Conservation (phyloP, 1,140 invertebrate species). For the Calycopis cecrops region DNA sequence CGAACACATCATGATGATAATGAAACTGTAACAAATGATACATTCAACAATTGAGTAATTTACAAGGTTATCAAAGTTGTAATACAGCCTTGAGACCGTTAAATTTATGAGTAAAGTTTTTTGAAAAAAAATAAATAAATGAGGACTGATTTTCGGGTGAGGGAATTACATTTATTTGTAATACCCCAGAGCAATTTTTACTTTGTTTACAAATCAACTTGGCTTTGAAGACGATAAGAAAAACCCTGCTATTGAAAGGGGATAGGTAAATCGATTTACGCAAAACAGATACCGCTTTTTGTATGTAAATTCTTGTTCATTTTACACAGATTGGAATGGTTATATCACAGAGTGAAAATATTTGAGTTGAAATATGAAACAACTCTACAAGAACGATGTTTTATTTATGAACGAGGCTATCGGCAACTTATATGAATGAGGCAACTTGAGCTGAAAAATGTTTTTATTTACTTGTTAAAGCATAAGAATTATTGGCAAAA, state of each 20-base stretch:
- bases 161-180: slow-evolving; percentile 60
- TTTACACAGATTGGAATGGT: slow-evolving; percentile 65
- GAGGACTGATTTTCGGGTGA: slow-evolving; percentile 20
- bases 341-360: slow-evolving; percentile 42
- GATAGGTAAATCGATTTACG: slow-evolving; percentile 71
- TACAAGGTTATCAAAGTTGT: neutral
- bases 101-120: slow-evolving; percentile 22
- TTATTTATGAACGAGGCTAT: slow-evolving; percentile 4
- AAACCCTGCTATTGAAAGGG: slow-evolving; percentile 59
- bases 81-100: slow-evolving; percentile 1
- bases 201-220: slow-evolving; percentile 71
- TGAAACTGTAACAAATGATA: neutral
- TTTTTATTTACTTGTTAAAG: neutral
- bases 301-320: slow-evolving; percentile 69
- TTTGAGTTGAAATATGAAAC: slow-evolving; percentile 18
- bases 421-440: no score
- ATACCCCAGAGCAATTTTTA: slow-evolving; percentile 66
- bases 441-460: neutral
- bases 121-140: slow-evolving; percentile 17
- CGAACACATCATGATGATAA: no score
- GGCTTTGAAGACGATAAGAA: slow-evolving; percentile 60
- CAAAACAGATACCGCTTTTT: slow-evolving; percentile 69
- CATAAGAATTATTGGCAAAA: neutral
- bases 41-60: neutral
- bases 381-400: slow-evolving; percentile 5